These are phyloP conservation scores for Alethe diademata DNA, from an alignment of 2,113 vertebrate genomes.

Conservation along the genomic window DNA sequence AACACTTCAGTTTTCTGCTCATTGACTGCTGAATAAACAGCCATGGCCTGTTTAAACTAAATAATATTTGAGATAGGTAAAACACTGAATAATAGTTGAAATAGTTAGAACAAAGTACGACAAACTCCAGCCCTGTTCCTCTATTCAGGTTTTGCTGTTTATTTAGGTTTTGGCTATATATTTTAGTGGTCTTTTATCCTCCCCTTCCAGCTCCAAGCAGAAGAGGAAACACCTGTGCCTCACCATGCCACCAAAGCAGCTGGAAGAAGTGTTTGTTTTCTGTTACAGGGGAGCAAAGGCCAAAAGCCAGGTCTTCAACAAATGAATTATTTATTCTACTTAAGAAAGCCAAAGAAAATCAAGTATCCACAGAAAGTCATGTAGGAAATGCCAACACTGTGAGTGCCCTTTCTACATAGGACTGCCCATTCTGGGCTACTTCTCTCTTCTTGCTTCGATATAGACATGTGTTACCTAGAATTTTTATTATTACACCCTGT, in stretches of 20 bases:
- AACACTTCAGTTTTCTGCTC: not conserved
- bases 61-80: not conserved
- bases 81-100: not conserved
- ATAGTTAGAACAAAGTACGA: not conserved
- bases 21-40: not conserved
- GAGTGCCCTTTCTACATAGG: not conserved
- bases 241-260: rapidly evolving
- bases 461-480: not conserved
- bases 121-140: not conserved
- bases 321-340: not conserved
- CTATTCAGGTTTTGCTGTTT: not conserved
- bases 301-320: not conserved
- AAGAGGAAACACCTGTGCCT: not conserved
- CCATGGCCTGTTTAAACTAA: not conserved
- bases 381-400: not conserved
- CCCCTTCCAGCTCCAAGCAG: not conserved
- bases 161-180: not conserved
- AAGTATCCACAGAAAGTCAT: not conserved
- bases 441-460: not conserved
- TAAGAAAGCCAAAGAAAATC: not conserved
- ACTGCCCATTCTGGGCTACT: not conserved
- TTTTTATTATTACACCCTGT: not conserved
- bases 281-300: not conserved
- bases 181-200: not conserved
- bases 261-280: not conserved